phyloP scores from a whole-genome alignment of 2,888 invertebrate genomes.

The Trichogramma dendrolimi region DNA sequence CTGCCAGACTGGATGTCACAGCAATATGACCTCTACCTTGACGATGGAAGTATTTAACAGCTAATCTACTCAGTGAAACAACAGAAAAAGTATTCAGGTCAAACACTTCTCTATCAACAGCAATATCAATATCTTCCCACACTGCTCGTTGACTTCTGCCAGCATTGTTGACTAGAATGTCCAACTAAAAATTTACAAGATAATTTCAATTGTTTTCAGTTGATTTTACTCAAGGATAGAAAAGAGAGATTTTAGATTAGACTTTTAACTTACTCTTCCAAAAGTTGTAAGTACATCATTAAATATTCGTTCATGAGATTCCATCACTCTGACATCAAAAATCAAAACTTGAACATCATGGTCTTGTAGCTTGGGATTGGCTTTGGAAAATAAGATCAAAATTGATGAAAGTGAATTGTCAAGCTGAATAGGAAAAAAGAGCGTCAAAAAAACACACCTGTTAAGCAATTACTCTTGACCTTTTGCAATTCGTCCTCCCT shows the following conservation, averaged over 20 bases:
- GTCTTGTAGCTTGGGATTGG: slow-evolving; percentile 38
- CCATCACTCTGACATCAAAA: slow-evolving; percentile 63
- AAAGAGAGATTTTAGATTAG: neutral
- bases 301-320: slow-evolving; percentile 61
- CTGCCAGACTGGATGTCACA: slow-evolving; percentile 71
- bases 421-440: neutral
- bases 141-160: slow-evolving; percentile 68
- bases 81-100: slow-evolving; percentile 74
- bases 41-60: slow-evolving; percentile 62
- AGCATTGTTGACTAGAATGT: slow-evolving; percentile 77
- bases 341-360: slow-evolving; percentile 66
- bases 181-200: slow-evolving; percentile 54
- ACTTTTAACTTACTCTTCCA: slow-evolving; percentile 52
- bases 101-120: slow-evolving; percentile 71
- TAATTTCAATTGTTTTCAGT: neutral
- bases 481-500: slow-evolving; percentile 60
- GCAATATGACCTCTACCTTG: slow-evolving; percentile 64
- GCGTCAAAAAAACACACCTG: slow-evolving; percentile 32
- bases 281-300: slow-evolving; percentile 64
- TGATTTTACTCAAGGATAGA: neutral
- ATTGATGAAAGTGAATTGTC: slow-evolving; percentile 11
- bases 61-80: slow-evolving; percentile 67
- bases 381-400: slow-evolving; percentile 22
- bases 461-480: slow-evolving; percentile 64
- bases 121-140: slow-evolving; percentile 67